Evolutionary conservation across 2,113 vertebrate genomes (phyloP).

Genomic region (Neogale vison): DNA sequence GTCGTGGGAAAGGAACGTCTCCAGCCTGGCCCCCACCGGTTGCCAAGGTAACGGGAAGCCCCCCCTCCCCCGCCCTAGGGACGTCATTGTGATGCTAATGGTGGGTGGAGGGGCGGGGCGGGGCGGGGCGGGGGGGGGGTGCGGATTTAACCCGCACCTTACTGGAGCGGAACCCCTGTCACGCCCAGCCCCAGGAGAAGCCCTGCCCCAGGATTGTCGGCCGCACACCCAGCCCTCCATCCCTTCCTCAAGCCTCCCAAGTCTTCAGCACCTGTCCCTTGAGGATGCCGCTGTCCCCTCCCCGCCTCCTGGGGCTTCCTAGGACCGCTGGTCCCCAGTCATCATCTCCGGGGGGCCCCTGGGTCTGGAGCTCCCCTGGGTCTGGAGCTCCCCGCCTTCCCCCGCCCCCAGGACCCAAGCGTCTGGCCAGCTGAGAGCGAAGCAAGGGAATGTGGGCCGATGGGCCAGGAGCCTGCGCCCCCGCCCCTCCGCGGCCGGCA

Average conservation of each 20-base stretch:
- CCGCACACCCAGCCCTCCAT: neutral
- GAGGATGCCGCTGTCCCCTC: neutral
- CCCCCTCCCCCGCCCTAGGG: constrained; percentile 42
- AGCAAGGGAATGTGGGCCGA: constrained; percentile 42
- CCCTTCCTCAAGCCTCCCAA: neutral
- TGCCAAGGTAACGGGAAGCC: constrained; percentile 74
- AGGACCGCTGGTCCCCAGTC: neutral
- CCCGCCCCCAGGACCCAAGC: neutral
- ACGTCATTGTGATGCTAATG: constrained; percentile 82
- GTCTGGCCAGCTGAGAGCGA: constrained; percentile 25
- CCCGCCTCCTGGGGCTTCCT: neutral
- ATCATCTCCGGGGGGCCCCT: neutral
- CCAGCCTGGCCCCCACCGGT: constrained; percentile 49
- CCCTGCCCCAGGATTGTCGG: too few species aligned
- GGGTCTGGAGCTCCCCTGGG: neutral
- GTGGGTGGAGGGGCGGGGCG: constrained; percentile 57
- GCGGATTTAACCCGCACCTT: constrained; percentile 60
- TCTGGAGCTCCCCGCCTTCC: neutral
- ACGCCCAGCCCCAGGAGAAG: neutral
- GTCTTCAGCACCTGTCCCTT: neutral
- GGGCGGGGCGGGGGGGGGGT: neutral
- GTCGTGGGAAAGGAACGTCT: constrained; percentile 63
- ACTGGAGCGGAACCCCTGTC: neutral
- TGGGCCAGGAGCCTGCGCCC: neutral
- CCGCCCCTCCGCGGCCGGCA: neutral